These are phyloP conservation scores for Odobenus rosmarus DNA, from an alignment of 2,113 vertebrate species.

Conservation along the genomic window DNA sequence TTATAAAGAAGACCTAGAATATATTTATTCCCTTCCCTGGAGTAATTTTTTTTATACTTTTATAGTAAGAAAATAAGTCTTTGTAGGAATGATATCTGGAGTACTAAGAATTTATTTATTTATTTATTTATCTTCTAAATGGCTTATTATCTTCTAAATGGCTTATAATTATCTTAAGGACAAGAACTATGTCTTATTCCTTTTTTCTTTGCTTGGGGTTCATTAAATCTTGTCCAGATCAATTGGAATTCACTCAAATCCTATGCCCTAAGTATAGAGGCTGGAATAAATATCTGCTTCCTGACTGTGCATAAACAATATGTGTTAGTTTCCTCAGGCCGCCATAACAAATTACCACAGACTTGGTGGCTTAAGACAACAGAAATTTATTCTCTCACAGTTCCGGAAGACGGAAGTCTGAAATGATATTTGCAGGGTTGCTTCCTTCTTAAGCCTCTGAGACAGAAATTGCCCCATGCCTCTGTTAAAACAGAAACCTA, in stretches of 20 bases:
- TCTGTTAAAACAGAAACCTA: neutral
- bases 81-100: neutral
- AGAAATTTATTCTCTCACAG: neutral
- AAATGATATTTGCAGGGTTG: neutral
- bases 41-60: neutral
- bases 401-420: neutral
- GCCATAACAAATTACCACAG: neutral
- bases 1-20: neutral
- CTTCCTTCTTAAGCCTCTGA: neutral
- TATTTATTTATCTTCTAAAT: neutral
- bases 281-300: neutral
- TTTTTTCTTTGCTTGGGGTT: neutral
- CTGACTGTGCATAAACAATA: neutral
- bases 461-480: neutral
- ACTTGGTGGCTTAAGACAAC: neutral
- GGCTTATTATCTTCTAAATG: neutral
- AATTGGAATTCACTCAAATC: constrained; percentile 1
- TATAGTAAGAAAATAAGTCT: neutral
- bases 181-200: neutral
- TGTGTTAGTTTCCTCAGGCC: neutral
- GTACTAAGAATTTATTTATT: neutral
- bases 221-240: constrained; percentile 23
- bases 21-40: neutral
- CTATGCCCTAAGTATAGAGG: neutral
- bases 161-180: neutral